Conservation (phyloP, 2,888 invertebrate species). For the Chloroclystis v-ata region DNA sequence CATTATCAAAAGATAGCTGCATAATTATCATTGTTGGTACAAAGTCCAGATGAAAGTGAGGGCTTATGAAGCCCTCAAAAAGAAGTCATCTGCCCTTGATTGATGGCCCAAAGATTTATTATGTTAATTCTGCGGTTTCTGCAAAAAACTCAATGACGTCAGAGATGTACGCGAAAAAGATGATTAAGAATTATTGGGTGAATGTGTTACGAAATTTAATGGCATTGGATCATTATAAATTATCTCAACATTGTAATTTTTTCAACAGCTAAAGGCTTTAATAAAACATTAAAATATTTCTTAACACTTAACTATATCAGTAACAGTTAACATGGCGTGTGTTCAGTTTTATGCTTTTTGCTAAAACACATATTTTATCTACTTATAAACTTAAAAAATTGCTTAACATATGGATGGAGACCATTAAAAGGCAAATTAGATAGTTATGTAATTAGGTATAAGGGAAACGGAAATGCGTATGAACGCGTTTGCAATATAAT, state of each 20-base stretch:
- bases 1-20: slow-evolving; percentile 34
- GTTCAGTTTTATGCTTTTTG: too few relatives aligned
- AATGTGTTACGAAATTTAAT: background rate
- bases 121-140: slow-evolving; percentile 63
- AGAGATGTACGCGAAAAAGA: slow-evolving; percentile 18
- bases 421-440: too few relatives aligned
- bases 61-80: slow-evolving; percentile 70
- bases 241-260: background rate
- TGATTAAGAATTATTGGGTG: slow-evolving; percentile 12
- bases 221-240: background rate
- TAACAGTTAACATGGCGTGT: too few relatives aligned
- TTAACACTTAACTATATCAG: background rate
- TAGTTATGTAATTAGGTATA: too few relatives aligned
- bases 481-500: too few relatives aligned
- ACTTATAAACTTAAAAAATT: too few relatives aligned
- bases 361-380: too few relatives aligned
- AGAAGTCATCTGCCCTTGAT: slow-evolving; percentile 65
- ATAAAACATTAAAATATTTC: background rate
- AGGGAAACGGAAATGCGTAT: too few relatives aligned
- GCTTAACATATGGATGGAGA: too few relatives aligned
- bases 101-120: slow-evolving; percentile 72
- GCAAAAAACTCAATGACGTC: slow-evolving; percentile 38
- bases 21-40: slow-evolving; percentile 47
- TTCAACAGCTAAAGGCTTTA: background rate
- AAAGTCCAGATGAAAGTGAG: slow-evolving; percentile 68